Evolutionary conservation across 2,888 invertebrate genomes (phyloP).

Genomic region (Pachymerium ferrugineum): DNA sequence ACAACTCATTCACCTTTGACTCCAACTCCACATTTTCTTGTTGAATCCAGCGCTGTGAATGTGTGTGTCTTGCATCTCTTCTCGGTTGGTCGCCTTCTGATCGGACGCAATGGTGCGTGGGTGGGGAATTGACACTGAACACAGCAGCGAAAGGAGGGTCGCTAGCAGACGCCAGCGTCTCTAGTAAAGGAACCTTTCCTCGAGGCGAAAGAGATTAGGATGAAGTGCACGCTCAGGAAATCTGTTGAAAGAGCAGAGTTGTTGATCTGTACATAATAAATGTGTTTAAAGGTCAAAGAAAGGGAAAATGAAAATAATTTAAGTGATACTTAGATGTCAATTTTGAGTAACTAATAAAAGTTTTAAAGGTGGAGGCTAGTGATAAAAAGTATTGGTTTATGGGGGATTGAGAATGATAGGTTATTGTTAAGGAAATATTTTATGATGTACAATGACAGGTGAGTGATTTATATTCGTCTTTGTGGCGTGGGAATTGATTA

Average conservation of each 20-base stretch:
- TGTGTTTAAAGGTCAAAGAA: not conserved
- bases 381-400: no score
- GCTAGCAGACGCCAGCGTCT: not conserved
- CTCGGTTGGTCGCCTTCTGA: slow-evolving; percentile 6
- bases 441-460: no score
- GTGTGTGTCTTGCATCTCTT: slow-evolving; percentile 9
- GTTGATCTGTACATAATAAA: slow-evolving; percentile 14
- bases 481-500: no score
- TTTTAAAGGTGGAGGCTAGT: no score
- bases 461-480: no score
- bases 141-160: not conserved
- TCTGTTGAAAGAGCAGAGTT: not conserved
- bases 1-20: not conserved
- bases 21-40: not conserved
- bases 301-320: not conserved
- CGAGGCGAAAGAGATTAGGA: slow-evolving; percentile 14
- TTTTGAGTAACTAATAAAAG: not conserved
- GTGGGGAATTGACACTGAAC: slow-evolving; percentile 18
- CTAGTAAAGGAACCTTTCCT: slow-evolving; percentile 2
- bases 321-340: not conserved
- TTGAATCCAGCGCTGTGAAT: not conserved
- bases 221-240: slow-evolving; percentile 18
- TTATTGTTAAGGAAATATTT: no score
- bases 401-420: no score
- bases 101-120: slow-evolving; percentile 1